Conservation (phyloP, 2,888 invertebrate species). For the Lymantria dispar region DNA sequence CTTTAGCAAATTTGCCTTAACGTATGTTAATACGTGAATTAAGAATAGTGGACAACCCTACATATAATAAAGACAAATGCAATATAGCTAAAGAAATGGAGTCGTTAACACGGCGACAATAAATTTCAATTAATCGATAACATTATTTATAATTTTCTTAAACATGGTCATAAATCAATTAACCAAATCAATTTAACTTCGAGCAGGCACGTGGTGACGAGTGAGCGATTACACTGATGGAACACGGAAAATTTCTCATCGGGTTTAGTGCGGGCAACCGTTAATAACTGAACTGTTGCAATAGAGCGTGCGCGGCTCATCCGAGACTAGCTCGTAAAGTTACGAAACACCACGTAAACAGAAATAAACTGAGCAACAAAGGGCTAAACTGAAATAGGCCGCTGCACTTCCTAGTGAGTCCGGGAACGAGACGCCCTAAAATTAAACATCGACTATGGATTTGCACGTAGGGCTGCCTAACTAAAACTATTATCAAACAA, state of each 20-base stretch:
- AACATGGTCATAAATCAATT: conserved; percentile 33
- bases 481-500: neutral
- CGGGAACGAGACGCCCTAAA: conserved; percentile 55
- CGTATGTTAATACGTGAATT: too few relatives aligned
- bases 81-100: conserved; percentile 31
- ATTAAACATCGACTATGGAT: conserved; percentile 41
- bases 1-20: too few relatives aligned
- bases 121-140: conserved; percentile 48
- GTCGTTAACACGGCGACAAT: conserved; percentile 35
- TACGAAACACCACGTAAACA: conserved; percentile 77
- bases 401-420: conserved; percentile 66
- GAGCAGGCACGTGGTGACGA: conserved; percentile 32
- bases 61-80: conserved; percentile 34
- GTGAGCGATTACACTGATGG: conserved; percentile 34
- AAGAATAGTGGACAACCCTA: conserved; percentile 28
- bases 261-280: conserved; percentile 46
- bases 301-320: conserved; percentile 59
- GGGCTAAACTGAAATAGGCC: conserved; percentile 69
- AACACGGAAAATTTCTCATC: conserved; percentile 47
- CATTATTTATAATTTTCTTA: conserved; percentile 38
- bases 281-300: conserved; percentile 71
- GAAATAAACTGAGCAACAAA: conserved; percentile 77
- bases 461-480: conserved; percentile 7
- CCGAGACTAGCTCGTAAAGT: conserved; percentile 66
- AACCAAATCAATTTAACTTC: conserved; percentile 25